A percentile compares a stretch with the other conserved stretches of the same genome.
Conservation (phyloP, 2,797 vertebrate genomes). For the Trachops cirrhosus region DNA sequence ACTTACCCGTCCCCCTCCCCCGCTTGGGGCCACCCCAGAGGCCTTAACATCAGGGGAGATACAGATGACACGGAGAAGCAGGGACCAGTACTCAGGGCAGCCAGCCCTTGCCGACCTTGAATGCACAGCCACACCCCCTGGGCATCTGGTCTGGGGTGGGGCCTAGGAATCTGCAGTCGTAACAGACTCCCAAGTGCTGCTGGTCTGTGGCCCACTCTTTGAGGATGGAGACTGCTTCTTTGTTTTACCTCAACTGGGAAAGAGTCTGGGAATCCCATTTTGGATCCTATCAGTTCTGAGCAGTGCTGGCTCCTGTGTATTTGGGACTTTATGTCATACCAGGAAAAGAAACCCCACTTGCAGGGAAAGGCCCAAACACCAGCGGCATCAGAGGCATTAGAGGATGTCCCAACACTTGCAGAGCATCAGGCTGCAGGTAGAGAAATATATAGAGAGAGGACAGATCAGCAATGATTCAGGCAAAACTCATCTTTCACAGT, state of each 20-base stretch:
- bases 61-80: not conserved
- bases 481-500: not conserved
- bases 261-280: not conserved
- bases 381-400: not conserved
- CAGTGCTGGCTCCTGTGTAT: not conserved
- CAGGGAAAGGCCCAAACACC: not conserved
- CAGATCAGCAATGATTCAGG: not conserved
- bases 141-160: accelerated
- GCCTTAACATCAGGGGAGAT: not conserved
- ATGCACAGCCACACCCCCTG: accelerated
- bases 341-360: not conserved
- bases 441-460: not conserved
- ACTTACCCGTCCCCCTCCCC: no score
- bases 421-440: not conserved
- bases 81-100: not conserved
- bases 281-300: not conserved
- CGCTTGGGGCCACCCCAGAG: no score
- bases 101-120: accelerated
- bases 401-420: not conserved
- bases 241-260: accelerated
- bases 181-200: not conserved
- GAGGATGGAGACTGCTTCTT: not conserved
- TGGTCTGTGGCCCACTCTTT: not conserved
- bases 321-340: not conserved
- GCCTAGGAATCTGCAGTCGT: not conserved